phyloP scores from a whole-genome alignment of 2,113 vertebrate genomes.

The Nicator chloris region DNA sequence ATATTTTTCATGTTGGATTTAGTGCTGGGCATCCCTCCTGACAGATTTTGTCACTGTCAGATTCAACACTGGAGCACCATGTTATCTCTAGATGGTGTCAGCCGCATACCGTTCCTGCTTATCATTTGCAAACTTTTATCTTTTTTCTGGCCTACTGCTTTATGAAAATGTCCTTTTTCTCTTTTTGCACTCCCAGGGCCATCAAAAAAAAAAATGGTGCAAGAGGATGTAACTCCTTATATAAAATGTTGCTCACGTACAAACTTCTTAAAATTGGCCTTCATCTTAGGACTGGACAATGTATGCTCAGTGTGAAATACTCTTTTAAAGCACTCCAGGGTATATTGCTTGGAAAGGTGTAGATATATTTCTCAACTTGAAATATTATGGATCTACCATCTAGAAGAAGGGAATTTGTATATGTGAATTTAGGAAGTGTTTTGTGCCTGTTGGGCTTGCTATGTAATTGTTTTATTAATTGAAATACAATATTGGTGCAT shows the following conservation, averaged over 20 bases:
- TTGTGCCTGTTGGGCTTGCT: background rate
- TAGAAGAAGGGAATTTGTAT: background rate
- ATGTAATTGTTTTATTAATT: background rate
- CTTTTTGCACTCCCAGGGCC: slow-evolving; percentile 5
- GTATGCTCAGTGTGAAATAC: background rate
- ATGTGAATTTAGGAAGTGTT: background rate
- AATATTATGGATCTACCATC: background rate
- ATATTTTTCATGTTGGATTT: background rate
- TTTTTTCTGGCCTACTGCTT: background rate
- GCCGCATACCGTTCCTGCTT: background rate
- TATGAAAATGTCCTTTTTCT: background rate
- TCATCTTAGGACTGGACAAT: background rate
- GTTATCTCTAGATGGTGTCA: background rate
- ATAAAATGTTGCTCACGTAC: background rate
- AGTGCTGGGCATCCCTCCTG: background rate
- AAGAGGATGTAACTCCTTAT: background rate
- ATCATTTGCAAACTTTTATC: background rate
- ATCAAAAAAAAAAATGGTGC: background rate
- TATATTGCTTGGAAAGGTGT: background rate
- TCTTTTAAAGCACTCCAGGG: slow-evolving; percentile 24
- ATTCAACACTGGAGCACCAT: background rate
- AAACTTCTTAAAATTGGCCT: background rate
- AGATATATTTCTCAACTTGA: background rate
- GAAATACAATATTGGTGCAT: background rate
- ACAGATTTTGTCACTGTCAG: background rate